Percentiles rank a stretch among this genome's conserved stretches.
Evolutionary conservation across 2,113 vertebrate species (phyloP).

Genomic region (Manacus vitellinus): DNA sequence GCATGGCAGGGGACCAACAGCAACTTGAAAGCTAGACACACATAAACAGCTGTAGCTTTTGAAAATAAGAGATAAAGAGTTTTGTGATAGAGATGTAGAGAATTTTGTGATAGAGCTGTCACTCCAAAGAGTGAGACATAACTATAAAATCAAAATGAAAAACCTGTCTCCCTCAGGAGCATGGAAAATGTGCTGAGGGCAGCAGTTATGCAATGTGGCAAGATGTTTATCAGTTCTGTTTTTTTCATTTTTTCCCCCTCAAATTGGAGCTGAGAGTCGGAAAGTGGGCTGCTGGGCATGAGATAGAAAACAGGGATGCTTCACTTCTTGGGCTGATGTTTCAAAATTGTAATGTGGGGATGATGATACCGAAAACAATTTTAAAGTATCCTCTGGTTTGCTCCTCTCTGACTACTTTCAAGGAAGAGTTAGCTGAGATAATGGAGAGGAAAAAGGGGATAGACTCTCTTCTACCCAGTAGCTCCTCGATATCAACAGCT

Average conservation of each 20-base stretch:
- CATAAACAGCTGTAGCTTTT: neutral
- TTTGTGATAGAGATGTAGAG: neutral
- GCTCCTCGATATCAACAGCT: neutral
- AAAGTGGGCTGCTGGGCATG: neutral
- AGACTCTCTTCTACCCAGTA: neutral
- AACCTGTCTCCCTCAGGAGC: neutral
- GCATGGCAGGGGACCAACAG: neutral
- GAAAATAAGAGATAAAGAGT: neutral
- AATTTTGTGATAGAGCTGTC: neutral
- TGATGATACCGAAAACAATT: neutral
- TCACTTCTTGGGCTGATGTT: neutral
- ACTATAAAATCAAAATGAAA: neutral
- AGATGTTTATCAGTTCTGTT: neutral
- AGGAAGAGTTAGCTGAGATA: neutral
- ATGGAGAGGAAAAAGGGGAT: neutral
- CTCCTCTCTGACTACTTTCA: neutral
- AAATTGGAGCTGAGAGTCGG: neutral
- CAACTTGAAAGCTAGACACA: neutral
- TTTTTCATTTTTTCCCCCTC: neutral
- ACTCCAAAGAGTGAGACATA: neutral
- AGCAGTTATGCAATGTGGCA: neutral
- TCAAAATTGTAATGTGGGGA: accelerated
- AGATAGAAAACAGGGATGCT: neutral
- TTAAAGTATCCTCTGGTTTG: neutral
- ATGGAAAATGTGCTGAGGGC: neutral